Percentiles rank a stretch among this genome's conserved stretches.
phyloP scores from a whole-genome alignment of 2,113 vertebrate species.

The Apteryx owenii region DNA sequence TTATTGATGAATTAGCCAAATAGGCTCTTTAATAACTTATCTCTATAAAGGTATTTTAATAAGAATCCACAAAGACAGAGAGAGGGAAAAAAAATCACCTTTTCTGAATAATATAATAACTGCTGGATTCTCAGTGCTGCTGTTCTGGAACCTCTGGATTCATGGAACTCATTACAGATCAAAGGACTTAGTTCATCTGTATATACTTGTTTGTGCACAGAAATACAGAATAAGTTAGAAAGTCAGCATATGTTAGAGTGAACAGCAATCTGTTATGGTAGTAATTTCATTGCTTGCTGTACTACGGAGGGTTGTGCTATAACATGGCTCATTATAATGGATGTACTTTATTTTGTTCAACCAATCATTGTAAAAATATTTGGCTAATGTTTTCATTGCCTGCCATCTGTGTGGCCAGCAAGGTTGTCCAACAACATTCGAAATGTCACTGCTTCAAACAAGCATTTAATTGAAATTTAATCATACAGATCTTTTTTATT shows the following conservation, averaged over 20 bases:
- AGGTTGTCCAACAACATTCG: constrained; percentile 54
- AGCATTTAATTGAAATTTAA: constrained; percentile 59
- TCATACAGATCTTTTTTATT: constrained; percentile 41
- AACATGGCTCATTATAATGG: constrained; percentile 49
- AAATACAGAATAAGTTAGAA: constrained; percentile 16
- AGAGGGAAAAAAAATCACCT: neutral
- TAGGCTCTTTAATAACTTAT: neutral
- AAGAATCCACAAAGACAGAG: neutral
- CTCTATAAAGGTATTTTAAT: neutral
- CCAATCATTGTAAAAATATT: constrained; percentile 64
- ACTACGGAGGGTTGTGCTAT: constrained; percentile 30
- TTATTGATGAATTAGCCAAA: neutral
- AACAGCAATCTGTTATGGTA: constrained; percentile 59
- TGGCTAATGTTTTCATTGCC: constrained; percentile 63
- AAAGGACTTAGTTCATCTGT: constrained; percentile 27
- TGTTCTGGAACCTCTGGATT: neutral
- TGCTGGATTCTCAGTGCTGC: neutral
- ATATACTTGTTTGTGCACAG: constrained; percentile 13
- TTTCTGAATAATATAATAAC: neutral
- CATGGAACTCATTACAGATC: constrained; percentile 9
- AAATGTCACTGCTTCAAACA: constrained; percentile 58
- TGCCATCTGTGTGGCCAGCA: constrained; percentile 71
- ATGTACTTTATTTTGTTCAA: constrained; percentile 58
- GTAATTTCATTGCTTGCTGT: constrained; percentile 44
- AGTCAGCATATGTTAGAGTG: constrained; percentile 64